Evolutionary conservation across 2,888 invertebrate species (phyloP).

Genomic region (Eilema depressum): DNA sequence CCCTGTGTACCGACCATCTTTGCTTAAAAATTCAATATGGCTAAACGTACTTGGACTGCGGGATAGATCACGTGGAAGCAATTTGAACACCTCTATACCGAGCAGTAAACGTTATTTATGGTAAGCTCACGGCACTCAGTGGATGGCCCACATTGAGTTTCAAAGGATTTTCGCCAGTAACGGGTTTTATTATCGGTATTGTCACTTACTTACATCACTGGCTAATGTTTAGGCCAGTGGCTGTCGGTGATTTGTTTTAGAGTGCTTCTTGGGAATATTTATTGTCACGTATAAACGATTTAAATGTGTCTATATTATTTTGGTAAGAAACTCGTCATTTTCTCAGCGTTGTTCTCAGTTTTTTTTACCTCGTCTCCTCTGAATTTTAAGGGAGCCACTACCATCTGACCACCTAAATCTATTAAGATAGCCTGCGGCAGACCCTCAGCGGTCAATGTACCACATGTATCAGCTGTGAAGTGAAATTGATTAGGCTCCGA

Average conservation of each 20-base stretch:
- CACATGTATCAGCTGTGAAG: too few relatives aligned
- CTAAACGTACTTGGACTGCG: slow-evolving; percentile 75
- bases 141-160: slow-evolving; percentile 78
- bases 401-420: too few relatives aligned
- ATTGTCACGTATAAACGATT: background rate
- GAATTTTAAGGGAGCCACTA: too few relatives aligned
- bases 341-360: too few relatives aligned
- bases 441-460: too few relatives aligned
- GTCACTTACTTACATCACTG: slow-evolving; percentile 49
- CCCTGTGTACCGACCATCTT: slow-evolving; percentile 59
- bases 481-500: too few relatives aligned
- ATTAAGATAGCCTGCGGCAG: too few relatives aligned
- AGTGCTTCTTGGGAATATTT: background rate
- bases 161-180: slow-evolving; percentile 73
- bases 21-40: slow-evolving; percentile 83
- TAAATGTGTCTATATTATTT: too few relatives aligned
- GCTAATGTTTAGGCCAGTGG: slow-evolving; percentile 35
- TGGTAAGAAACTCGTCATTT: too few relatives aligned
- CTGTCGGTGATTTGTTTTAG: slow-evolving; percentile 28
- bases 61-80: slow-evolving; percentile 84
- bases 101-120: slow-evolving; percentile 85
- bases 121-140: slow-evolving; percentile 79
- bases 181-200: slow-evolving; percentile 58
- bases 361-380: too few relatives aligned
- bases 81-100: slow-evolving; percentile 82